A percentile compares a stretch with the other conserved stretches of the same genome.
Evolutionary conservation across 2,888 invertebrate species (phyloP).

Genomic region (Agriopis leucophaearia): DNA sequence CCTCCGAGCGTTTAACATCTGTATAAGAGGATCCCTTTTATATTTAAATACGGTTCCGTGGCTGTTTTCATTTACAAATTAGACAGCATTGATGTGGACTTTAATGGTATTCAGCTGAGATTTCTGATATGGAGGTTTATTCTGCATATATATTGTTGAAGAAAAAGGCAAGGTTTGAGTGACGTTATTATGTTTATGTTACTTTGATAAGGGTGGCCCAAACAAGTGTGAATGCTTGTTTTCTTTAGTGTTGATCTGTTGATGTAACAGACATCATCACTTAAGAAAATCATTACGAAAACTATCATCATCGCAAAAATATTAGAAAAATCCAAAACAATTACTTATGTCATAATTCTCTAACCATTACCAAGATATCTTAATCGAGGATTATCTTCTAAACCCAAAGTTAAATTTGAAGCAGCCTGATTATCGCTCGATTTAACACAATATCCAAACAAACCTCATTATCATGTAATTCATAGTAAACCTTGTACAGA

Average conservation of each 20-base stretch:
- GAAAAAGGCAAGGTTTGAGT: not conserved
- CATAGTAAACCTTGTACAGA: not conserved
- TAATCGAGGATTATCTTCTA: not conserved
- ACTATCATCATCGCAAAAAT: no score
- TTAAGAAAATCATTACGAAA: no score
- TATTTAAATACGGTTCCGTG: conserved; percentile 56
- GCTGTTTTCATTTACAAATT: conserved; percentile 46
- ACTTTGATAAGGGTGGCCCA: no score
- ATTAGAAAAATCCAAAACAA: no score
- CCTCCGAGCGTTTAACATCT: conserved; percentile 54
- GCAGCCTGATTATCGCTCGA: conserved; percentile 5
- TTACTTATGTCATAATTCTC: no score
- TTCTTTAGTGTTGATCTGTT: no score
- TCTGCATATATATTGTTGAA: conserved; percentile 5
- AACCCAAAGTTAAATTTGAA: conserved; percentile 4
- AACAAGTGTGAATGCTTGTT: no score
- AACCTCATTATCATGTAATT: conserved; percentile 4
- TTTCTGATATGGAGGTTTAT: conserved; percentile 10
- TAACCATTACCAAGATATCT: not conserved
- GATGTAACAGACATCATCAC: no score
- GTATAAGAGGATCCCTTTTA: conserved; percentile 58
- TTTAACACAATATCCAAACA: conserved; percentile 11
- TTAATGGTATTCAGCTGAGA: conserved; percentile 18
- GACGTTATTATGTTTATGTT: not conserved
- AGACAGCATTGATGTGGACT: conserved; percentile 38